Conservation (phyloP, 2,888 invertebrate genomes). For the Synanthedon formicaeformis region DNA sequence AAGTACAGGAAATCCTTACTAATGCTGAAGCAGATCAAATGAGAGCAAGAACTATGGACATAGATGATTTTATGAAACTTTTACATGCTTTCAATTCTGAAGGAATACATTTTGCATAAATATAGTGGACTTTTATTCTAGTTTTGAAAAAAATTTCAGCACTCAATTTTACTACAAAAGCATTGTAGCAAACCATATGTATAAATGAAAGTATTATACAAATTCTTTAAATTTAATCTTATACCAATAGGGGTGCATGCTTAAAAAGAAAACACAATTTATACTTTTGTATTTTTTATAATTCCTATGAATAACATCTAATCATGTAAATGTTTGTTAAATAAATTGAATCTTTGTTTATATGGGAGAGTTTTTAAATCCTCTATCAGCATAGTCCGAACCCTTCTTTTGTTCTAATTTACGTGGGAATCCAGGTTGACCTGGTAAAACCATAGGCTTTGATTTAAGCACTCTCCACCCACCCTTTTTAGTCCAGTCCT, state of each 20-base stretch:
- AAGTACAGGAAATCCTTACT: constrained; percentile 80
- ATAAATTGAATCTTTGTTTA: constrained; percentile 22
- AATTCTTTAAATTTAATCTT: too few species aligned
- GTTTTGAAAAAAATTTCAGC: too few species aligned
- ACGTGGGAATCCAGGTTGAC: constrained; percentile 78
- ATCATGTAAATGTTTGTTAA: not conserved
- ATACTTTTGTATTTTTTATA: not conserved
- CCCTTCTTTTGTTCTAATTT: constrained; percentile 67
- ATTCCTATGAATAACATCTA: not conserved
- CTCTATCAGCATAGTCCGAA: constrained; percentile 77
- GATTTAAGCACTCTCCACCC: constrained; percentile 76
- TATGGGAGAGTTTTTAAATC: constrained; percentile 76
- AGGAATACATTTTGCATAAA: constrained; percentile 91
- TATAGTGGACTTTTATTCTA: too few species aligned
- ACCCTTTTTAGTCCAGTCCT: constrained; percentile 84
- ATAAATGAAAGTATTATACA: too few species aligned
- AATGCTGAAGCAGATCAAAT: constrained; percentile 77
- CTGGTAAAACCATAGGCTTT: constrained; percentile 72
- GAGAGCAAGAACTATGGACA: constrained; percentile 93
- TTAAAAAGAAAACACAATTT: constrained; percentile 3
- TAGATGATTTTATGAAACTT: constrained; percentile 93
- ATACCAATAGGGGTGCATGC: not conserved
- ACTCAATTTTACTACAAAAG: too few species aligned
- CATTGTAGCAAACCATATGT: too few species aligned
- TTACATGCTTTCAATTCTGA: constrained; percentile 89